phyloP scores from a whole-genome alignment of 30 jellyfish, hydroid and myxozoan genomes.

The Cassiopea xamachana region DNA sequence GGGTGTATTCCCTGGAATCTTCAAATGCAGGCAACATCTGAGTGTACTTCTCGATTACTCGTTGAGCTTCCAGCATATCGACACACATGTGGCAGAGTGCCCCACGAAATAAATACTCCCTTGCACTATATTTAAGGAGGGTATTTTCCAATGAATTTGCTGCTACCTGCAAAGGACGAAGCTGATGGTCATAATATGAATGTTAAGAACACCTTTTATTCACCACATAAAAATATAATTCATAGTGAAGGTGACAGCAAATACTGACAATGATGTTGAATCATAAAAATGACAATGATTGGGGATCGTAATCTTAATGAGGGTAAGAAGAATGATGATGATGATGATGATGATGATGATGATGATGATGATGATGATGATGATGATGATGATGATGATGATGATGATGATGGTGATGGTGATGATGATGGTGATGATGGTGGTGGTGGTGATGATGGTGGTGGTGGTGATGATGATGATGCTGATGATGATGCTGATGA shows the following conservation, averaged over 20 bases:
- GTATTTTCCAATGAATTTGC: constrained; percentile 87
- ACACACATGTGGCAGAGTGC: constrained; percentile 86
- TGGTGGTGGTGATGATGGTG: background rate
- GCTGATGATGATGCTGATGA: background rate
- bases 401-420: background rate
- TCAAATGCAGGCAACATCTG: constrained; percentile 97
- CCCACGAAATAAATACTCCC: constrained; percentile 91
- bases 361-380: background rate
- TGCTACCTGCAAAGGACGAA: constrained; percentile 73
- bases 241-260: no score
- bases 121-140: constrained; percentile 94
- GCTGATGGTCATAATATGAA: background rate
- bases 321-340: background rate
- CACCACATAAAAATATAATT: no score
- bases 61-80: constrained; percentile 79
- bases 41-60: constrained; percentile 79
- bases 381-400: background rate
- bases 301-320: background rate
- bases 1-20: constrained; percentile 91
- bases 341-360: background rate
- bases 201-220: background rate
- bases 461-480: background rate
- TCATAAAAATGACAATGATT: background rate
- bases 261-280: background rate
- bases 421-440: background rate